Conservation (phyloP, 2,888 invertebrate genomes). For the Anarsia innoxiella region DNA sequence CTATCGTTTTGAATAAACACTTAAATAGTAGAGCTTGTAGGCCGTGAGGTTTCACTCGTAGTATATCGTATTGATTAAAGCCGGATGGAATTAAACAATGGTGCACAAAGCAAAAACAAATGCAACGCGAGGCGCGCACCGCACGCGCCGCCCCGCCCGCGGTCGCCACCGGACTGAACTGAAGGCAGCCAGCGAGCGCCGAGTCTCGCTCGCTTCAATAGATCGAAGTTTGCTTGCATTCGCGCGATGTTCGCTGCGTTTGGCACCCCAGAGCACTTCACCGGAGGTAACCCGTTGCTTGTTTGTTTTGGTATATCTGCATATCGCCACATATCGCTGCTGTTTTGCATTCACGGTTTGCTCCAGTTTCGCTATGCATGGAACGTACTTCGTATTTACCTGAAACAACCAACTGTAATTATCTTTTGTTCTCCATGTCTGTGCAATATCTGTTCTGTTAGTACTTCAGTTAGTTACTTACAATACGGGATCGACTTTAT, state of each 20-base stretch:
- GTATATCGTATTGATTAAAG: slow-evolving; percentile 58
- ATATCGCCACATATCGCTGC: slow-evolving; percentile 31
- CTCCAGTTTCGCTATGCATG: slow-evolving; percentile 17
- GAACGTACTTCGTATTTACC: not conserved
- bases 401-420: slow-evolving; percentile 2
- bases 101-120: slow-evolving; percentile 58
- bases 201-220: slow-evolving; percentile 31
- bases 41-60: slow-evolving; percentile 44
- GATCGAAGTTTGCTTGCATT: slow-evolving; percentile 59
- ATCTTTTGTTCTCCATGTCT: too few species aligned
- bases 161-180: slow-evolving; percentile 61
- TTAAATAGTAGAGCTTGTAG: slow-evolving; percentile 35
- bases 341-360: slow-evolving; percentile 17
- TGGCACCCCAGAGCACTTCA: slow-evolving; percentile 6
- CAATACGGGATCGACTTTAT: too few species aligned
- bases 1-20: slow-evolving; percentile 32
- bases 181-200: slow-evolving; percentile 21
- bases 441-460: too few species aligned
- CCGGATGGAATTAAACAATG: slow-evolving; percentile 62
- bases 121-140: slow-evolving; percentile 69
- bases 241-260: slow-evolving; percentile 41
- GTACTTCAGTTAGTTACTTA: not conserved
- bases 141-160: slow-evolving; percentile 72
- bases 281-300: slow-evolving; percentile 33
- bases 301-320: slow-evolving; percentile 48